Conservation (phyloP, 2,113 vertebrate genomes). For the Amblyopsis rosae region DNA sequence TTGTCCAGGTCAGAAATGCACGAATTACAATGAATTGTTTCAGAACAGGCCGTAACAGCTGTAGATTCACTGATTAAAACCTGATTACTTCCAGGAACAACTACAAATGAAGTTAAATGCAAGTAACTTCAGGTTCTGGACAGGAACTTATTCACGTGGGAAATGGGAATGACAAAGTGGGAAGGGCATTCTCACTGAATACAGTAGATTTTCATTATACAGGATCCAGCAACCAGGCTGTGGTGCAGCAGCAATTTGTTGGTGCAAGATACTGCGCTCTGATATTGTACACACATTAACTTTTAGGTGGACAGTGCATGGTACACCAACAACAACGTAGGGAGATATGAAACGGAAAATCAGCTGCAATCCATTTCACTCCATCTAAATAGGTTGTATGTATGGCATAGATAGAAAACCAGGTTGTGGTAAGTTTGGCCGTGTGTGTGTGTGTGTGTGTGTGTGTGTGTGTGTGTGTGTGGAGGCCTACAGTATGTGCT, state of each 20-base stretch:
- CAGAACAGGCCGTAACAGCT: too few species aligned
- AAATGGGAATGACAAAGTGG: too few species aligned
- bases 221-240: slow-evolving; percentile 17
- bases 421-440: slow-evolving; percentile 35
- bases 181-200: background rate
- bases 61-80: slow-evolving; percentile 27
- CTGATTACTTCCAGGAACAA: slow-evolving; percentile 31
- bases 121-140: too few species aligned
- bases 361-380: slow-evolving; percentile 55
- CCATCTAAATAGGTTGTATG: slow-evolving; percentile 39
- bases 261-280: slow-evolving; percentile 36
- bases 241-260: slow-evolving; percentile 44
- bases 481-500: slow-evolving; percentile 7
- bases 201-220: slow-evolving; percentile 27
- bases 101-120: background rate
- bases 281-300: slow-evolving; percentile 54
- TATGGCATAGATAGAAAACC: slow-evolving; percentile 45
- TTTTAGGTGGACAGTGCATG: slow-evolving; percentile 36
- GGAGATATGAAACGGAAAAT: slow-evolving; percentile 52
- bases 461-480: too few species aligned
- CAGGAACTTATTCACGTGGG: too few species aligned
- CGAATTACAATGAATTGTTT: too few species aligned
- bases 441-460: too few species aligned
- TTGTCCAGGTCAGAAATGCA: background rate
- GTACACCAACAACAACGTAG: slow-evolving; percentile 26